A percentile compares a stretch with the other conserved stretches of the same genome.
Evolutionary conservation across 2,888 invertebrate genomes (phyloP).

Genomic region (Cosmia trapezina): DNA sequence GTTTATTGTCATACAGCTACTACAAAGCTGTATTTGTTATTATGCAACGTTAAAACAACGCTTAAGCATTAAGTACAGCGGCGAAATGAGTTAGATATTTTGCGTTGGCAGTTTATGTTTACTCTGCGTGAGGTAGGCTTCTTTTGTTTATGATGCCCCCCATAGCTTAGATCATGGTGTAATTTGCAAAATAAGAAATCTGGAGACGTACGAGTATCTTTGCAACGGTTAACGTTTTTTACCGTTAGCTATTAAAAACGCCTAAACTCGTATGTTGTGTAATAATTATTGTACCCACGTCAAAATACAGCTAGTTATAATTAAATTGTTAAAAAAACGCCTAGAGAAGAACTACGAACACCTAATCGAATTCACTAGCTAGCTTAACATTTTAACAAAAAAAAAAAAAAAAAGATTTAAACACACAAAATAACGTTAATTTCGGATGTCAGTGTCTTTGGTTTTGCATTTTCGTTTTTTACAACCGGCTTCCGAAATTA

Average conservation of each 20-base stretch:
- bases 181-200: not conserved
- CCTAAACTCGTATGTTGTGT: not conserved
- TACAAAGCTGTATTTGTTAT: slow-evolving; percentile 56
- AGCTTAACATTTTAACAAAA: too few relatives aligned
- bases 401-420: too few relatives aligned
- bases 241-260: not conserved
- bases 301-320: not conserved
- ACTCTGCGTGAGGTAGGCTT: not conserved
- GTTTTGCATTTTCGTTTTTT: too few relatives aligned
- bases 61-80: slow-evolving; percentile 41
- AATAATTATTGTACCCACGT: not conserved
- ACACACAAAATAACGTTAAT: too few relatives aligned
- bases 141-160: slow-evolving; percentile 33
- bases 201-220: too few relatives aligned
- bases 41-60: slow-evolving; percentile 51
- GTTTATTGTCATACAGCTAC: slow-evolving; percentile 59
- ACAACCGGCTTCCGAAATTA: too few relatives aligned
- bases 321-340: too few relatives aligned
- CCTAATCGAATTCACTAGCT: too few relatives aligned
- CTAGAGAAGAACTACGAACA: too few relatives aligned
- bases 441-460: too few relatives aligned
- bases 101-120: slow-evolving; percentile 23
- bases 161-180: not conserved
- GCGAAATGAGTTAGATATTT: slow-evolving; percentile 42
- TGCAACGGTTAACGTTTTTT: not conserved